A percentile compares a stretch with the other conserved stretches of the same genome.
Conservation (phyloP, 2,113 vertebrate genomes). For the Rhinolophus ferrumequinum region DNA sequence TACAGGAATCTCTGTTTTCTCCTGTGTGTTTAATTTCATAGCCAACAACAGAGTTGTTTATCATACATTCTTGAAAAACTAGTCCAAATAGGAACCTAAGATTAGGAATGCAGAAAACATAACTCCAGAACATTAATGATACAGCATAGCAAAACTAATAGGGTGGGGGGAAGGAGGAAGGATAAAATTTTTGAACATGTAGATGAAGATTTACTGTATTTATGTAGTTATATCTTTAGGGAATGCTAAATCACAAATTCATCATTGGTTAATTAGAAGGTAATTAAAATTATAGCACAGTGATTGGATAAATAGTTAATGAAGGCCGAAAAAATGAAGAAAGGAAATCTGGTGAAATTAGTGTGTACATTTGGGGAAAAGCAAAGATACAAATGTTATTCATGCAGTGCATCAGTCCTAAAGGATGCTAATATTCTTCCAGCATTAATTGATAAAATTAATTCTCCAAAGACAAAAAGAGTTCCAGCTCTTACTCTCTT, state of each 20-base stretch:
- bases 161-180: background rate
- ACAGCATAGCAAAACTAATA: conserved; percentile 59
- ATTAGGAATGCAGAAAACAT: conserved; percentile 44
- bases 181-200: conserved; percentile 45
- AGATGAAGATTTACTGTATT: conserved; percentile 62
- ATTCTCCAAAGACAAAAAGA: conserved; percentile 26
- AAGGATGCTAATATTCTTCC: conserved; percentile 29
- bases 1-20: conserved; percentile 51
- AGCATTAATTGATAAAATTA: conserved; percentile 58
- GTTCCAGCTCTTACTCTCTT: background rate
- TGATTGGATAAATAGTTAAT: conserved; percentile 75
- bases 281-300: conserved; percentile 67
- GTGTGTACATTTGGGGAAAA: conserved; percentile 53
- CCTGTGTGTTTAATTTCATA: conserved; percentile 56
- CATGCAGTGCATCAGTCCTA: conserved; percentile 12
- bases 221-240: conserved; percentile 61
- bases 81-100: conserved; percentile 49
- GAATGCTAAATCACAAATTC: conserved; percentile 63
- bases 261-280: conserved; percentile 73
- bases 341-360: conserved; percentile 63
- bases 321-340: conserved; percentile 45
- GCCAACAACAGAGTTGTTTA: conserved; percentile 47
- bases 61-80: conserved; percentile 58
- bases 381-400: conserved; percentile 58
- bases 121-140: conserved; percentile 46